A percentile compares a stretch with the other conserved stretches of the same genome.
Evolutionary conservation across 1,140 invertebrate genomes (phyloP).

Genomic region (Drosophila ananassae): DNA sequence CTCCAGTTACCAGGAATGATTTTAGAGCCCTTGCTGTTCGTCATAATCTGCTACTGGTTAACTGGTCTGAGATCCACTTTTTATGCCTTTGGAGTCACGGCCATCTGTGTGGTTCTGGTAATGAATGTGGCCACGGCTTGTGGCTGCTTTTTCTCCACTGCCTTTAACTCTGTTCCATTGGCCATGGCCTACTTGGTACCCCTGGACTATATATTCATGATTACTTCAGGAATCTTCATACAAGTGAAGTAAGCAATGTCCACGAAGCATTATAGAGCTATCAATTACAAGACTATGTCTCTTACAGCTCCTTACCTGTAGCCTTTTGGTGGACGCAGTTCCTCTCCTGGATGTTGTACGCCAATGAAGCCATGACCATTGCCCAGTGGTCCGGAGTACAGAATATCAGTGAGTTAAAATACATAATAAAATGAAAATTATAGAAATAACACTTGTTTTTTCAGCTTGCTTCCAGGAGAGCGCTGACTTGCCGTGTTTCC

Average conservation of each 20-base stretch:
- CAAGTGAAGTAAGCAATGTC: slow-evolving; percentile 88
- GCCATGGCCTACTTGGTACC: slow-evolving; percentile 94
- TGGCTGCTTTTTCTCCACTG: slow-evolving; percentile 93
- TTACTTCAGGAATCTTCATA: slow-evolving; percentile 93
- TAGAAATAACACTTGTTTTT: too few relatives aligned
- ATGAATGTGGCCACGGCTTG: slow-evolving; percentile 93
- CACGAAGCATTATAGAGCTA: background rate
- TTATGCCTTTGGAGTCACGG: slow-evolving; percentile 89
- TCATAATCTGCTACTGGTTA: slow-evolving; percentile 91
- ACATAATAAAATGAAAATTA: too few relatives aligned
- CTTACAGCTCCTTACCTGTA: slow-evolving; percentile 89
- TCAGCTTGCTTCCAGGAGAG: slow-evolving; percentile 87
- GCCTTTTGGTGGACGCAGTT: slow-evolving; percentile 94
- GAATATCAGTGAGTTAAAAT: slow-evolving; percentile 89
- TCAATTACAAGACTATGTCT: background rate
- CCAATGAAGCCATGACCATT: slow-evolving; percentile 94
- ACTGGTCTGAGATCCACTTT: slow-evolving; percentile 88
- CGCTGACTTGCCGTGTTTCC: slow-evolving; percentile 88
- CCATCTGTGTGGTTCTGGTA: slow-evolving; percentile 89
- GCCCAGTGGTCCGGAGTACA: slow-evolving; percentile 90
- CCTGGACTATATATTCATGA: slow-evolving; percentile 94
- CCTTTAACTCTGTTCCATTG: slow-evolving; percentile 91
- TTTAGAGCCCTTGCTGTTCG: slow-evolving; percentile 91
- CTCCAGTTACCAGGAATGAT: slow-evolving; percentile 91
- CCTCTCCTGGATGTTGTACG: slow-evolving; percentile 96